Percentiles rank a stretch among this genome's conserved stretches.
These are phyloP conservation scores for Crypturellus tataupa DNA, from an alignment of 2,797 vertebrate species.

Conservation along the genomic window DNA sequence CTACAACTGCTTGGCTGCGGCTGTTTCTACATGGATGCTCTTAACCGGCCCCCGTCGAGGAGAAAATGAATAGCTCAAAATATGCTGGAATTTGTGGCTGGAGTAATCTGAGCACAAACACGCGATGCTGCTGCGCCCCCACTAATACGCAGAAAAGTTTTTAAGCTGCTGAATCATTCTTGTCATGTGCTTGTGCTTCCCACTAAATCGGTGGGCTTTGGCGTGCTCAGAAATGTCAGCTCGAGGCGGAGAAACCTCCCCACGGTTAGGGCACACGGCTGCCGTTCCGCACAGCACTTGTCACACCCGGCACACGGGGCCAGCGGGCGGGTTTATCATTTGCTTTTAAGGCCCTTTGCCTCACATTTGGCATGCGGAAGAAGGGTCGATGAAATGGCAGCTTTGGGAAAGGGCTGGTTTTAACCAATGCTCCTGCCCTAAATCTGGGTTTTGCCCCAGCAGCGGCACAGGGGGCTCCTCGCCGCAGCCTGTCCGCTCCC, in stretches of 20 bases:
- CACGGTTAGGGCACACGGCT: not conserved
- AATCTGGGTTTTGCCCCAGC: no score
- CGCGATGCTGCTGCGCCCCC: fast-evolving
- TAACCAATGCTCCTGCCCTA: no score
- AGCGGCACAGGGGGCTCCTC: no score
- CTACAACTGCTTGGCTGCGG: not conserved
- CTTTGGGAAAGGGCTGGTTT: no score
- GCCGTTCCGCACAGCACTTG: not conserved
- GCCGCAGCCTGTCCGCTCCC: no score
- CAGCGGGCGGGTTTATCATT: not conserved
- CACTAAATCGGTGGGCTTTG: not conserved
- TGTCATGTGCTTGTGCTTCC: not conserved
- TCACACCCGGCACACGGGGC: not conserved
- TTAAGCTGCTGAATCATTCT: not conserved
- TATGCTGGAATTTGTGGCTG: not conserved
- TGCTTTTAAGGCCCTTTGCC: no score
- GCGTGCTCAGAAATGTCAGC: not conserved
- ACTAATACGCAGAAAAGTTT: not conserved
- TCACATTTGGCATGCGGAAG: no score
- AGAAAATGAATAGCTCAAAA: not conserved
- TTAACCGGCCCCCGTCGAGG: fast-evolving
- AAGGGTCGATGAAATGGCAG: no score
- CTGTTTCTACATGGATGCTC: fast-evolving
- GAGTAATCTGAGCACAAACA: not conserved
- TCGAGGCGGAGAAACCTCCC: not conserved